Evolutionary conservation across 2,888 invertebrate genomes (phyloP), one percentile per base, ranked within the genome.

Genomic region (Latrodectus hesperus): DNA sequence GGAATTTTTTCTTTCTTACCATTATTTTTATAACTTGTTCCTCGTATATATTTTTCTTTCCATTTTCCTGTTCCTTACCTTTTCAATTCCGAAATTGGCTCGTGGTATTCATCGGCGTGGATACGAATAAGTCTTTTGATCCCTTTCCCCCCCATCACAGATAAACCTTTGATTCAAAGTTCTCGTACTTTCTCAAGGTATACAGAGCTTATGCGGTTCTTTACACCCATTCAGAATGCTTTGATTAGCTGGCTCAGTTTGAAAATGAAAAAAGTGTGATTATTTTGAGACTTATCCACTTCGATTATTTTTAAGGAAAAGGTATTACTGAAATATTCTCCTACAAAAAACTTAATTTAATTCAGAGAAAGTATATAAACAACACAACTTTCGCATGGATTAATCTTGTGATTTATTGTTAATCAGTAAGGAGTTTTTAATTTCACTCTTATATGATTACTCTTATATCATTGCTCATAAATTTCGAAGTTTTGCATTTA

Each of bases 41-140:
- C 16, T 12, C n/a, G 60, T 60, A 12, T 11, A n/a, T 12, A n/a
- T 5, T 51, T 72, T 72, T 72, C 53, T 22, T 4, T 3, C 51
- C n/a, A 52, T 16, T 52, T 68, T 68, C 12, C 26, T 72, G 9
- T 52, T 38, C 14, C 55, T 22, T 65, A 49, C 76, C 65, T 65
- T 76, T 77, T 68, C 77, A 77, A 77, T 77, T 77, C 65, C 68
- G 77, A 14, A 77, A 77, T 65, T 77, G 77, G 77, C 26, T 68
- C 17, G 77, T 49, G 16, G 52, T 53, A 77, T 67, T 68, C 68
- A 68, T n/a, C 10, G 53, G 53, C 52, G 53, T 67, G 68, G 52
- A 26, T 51, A 65, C 52, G 64, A 76, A 76, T 51, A 65, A 26
- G 11, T 64, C 14, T 76, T 76, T 60, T 60, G 60, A 60, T 60